phyloP scores from a whole-genome alignment of 2,888 invertebrate species.

The Eristalis arbustorum region DNA sequence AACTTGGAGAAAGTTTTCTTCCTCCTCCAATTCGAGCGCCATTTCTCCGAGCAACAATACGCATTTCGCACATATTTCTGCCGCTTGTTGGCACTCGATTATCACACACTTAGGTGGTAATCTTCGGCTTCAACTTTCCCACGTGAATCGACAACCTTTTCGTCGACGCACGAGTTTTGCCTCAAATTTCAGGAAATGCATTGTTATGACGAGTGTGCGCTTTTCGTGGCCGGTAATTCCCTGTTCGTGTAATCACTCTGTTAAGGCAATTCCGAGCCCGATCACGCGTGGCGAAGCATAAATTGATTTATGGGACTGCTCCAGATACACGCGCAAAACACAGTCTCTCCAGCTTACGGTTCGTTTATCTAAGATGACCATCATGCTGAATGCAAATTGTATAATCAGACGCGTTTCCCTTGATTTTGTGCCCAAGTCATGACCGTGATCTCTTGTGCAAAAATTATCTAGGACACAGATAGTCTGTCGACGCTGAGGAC shows the following conservation, averaged over 20 bases:
- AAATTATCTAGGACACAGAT: conserved; percentile 27
- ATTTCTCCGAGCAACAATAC: background rate
- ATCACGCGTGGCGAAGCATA: conserved; percentile 41
- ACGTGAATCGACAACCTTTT: conserved; percentile 34
- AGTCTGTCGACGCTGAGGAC: too few relatives aligned
- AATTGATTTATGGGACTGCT: conserved; percentile 55
- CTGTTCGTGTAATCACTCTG: conserved; percentile 55
- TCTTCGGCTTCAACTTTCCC: conserved; percentile 52
- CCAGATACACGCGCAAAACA: conserved; percentile 15
- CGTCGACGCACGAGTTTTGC: background rate
- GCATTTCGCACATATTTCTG: conserved; percentile 28
- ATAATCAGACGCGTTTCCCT: conserved; percentile 66
- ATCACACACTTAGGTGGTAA: conserved; percentile 44
- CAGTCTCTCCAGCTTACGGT: background rate
- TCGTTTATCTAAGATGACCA: conserved; percentile 39
- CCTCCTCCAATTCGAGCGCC: background rate
- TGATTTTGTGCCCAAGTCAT: conserved; percentile 62
- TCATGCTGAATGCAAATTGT: conserved; percentile 55
- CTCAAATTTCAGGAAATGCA: background rate
- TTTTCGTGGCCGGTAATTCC: conserved; percentile 35
- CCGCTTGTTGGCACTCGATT: conserved; percentile 20
- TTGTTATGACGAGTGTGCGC: conserved; percentile 11
- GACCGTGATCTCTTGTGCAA: conserved; percentile 54
- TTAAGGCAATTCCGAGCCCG: conserved; percentile 49
- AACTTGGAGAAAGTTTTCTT: conserved; percentile 43